Evolutionary conservation across 2,113 vertebrate species (phyloP), one percentile per base, ranked within the genome.

Genomic region (Bombycilla garrulus): DNA sequence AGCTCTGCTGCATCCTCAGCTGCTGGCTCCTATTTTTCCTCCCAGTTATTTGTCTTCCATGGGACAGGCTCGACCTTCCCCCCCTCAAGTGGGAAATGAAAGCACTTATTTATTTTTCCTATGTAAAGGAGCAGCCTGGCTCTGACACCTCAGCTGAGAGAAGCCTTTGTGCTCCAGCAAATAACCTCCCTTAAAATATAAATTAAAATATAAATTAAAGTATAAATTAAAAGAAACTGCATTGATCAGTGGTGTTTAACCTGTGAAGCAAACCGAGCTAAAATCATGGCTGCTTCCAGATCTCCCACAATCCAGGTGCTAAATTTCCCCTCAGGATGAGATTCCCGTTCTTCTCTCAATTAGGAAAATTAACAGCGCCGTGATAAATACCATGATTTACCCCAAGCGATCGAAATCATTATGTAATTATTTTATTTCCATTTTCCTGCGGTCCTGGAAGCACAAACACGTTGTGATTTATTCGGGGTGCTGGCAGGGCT

Each of bases 361-460:
- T 97, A 98, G 93, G 93, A 96, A 95, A 97, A 97, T 96, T 98
- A 98, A 97, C 95, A 96, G 95, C 16, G 10, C n/a, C 69, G 77
- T 97, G 97, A 98, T 95, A 98, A 98, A 98, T 97, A 92, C 85
- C 96, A 94, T 96, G 93, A 98, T 98, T 98, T 97, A 94, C 93
- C 95, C 96, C 88, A 98, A 86, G 98, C 97, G 87, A 98, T 97
- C 81, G 92, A 92, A 92, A 95, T 97, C 97, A 96, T 97, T 95
- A 97, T 3, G 31, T 1, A 2, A 31, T 29, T 22, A 73, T 25
- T 69, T 65, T 53, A 58, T 88, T 61, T 40, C 31, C 26, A 16
- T 42, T 58, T n/a, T 51, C 18, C 36, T 23, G 9, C 70, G 78
- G 96, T 96, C 98, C 97, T 14, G 6, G 92, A 91, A 93, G 92